A percentile compares a stretch with the other conserved stretches of the same genome.
These are phyloP conservation scores for Sapajus apella DNA, from an alignment of 2,113 vertebrate species.

Conservation along the genomic window DNA sequence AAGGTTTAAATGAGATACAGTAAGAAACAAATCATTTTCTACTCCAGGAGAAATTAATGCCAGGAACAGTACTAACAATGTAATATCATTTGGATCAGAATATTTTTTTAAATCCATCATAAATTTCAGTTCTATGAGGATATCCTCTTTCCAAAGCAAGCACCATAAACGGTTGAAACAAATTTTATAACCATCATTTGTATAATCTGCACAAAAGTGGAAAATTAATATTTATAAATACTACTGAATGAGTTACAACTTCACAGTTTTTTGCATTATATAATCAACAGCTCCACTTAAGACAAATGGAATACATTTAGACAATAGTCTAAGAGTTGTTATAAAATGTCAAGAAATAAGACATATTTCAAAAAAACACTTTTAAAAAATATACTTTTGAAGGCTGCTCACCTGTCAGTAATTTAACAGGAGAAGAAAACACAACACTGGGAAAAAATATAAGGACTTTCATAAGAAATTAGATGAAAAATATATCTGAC, in stretches of 20 bases:
- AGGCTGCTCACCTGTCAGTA: background rate
- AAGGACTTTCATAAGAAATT: background rate
- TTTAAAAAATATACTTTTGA: background rate
- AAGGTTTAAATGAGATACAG: background rate
- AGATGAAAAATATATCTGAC: background rate
- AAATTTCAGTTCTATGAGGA: background rate
- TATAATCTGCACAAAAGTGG: background rate
- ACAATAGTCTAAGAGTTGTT: background rate
- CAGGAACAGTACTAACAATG: background rate
- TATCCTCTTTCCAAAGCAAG: background rate
- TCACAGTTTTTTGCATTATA: background rate
- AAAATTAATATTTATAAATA: conserved; percentile 1
- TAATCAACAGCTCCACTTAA: background rate
- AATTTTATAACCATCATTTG: background rate
- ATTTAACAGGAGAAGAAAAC: background rate
- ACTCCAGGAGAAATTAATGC: background rate
- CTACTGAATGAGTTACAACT: background rate
- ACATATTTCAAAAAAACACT: background rate
- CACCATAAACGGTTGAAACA: background rate
- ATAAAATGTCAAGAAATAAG: conserved; percentile 1
- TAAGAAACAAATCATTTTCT: background rate
- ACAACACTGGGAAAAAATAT: background rate
- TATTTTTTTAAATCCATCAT: background rate
- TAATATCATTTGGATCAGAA: background rate
- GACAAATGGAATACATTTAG: background rate